Evolutionary conservation across 2,113 vertebrate species (phyloP), one percentile per base, ranked within the genome.

Genomic region (Micronycteris hirsuta): DNA sequence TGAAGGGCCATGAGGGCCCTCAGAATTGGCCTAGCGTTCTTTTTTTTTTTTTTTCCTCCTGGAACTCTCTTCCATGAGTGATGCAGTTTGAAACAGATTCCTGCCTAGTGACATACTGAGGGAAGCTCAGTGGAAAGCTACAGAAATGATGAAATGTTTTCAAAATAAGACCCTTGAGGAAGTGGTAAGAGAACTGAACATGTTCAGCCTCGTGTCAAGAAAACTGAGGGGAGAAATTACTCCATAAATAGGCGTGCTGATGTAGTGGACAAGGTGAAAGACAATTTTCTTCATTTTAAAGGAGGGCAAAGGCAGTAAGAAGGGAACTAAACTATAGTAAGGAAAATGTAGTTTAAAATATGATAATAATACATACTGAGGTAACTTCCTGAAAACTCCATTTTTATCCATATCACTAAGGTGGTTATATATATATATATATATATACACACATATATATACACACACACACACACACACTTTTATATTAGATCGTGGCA

Each of bases 91-190:
- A 95, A 96, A 94, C 86, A 86, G 93, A 95, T 96, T 96, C 31
- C 81, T 54, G 88, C 31, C 41, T 47, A 73, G 89, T 85, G 82
- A 83, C 45, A 74, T 81, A 93, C 43, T 43, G 49, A 17, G 73
- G 65, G 67, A 93, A 86, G 58, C 49, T 95, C 95, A 94, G 91
- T 49, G 67, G 94, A 91, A 86, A 97, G 91, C 43, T 52, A 78
- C 88, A 96, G 85, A 95, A 93, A 82, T 80, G 91, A 97, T 96
- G 85, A 93, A 95, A 88, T 86, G 54, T 88, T 95, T 96, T 33
- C 83, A 85, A 96, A 94, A 96, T 87, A 83, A 97, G 89, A 82
- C 86, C 68, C 85, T 26, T 58, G 78, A 96, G 95, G 67, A 94
- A 84, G 77, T 81, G 43, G 73, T 41, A 92, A 93, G 93, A 94